Evolutionary conservation across 2,888 invertebrate species (phyloP).

Genomic region (Caenorhabditis sp.): DNA sequence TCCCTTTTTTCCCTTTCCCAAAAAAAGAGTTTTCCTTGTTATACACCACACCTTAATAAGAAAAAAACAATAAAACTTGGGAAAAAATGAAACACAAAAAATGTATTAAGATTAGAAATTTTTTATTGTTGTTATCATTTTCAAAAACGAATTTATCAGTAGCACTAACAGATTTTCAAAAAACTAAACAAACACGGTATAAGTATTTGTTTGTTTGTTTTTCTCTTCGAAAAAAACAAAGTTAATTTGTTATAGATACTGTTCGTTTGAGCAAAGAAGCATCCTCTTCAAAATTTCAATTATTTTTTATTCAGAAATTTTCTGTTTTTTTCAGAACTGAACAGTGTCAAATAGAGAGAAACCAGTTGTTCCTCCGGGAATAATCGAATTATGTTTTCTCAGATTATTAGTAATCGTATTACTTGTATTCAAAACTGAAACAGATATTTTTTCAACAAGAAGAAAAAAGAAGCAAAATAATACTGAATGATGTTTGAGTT

Average conservation of each 20-base stretch:
- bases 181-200: not conserved
- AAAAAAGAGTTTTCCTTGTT: too few relatives aligned
- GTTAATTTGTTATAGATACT: not conserved
- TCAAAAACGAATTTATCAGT: not conserved
- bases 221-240: not conserved
- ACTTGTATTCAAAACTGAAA: slow-evolving; percentile 1
- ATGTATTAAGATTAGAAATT: not conserved
- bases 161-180: not conserved
- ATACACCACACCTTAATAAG: too few relatives aligned
- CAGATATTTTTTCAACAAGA: not conserved
- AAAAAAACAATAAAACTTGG: too few relatives aligned
- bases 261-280: not conserved
- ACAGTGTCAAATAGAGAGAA: not conserved
- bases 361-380: not conserved
- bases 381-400: not conserved
- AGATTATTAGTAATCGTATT: slow-evolving; percentile 28
- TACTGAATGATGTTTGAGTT: not conserved
- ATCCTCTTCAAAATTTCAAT: not conserved
- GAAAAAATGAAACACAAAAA: not conserved
- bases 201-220: not conserved
- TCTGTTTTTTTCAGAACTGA: not conserved
- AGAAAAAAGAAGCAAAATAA: not conserved
- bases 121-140: not conserved
- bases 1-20: too few relatives aligned
- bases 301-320: too few relatives aligned